These are phyloP conservation scores for Thalassoma bifasciatum DNA, from an alignment of 2,113 vertebrate genomes.

Conservation along the genomic window DNA sequence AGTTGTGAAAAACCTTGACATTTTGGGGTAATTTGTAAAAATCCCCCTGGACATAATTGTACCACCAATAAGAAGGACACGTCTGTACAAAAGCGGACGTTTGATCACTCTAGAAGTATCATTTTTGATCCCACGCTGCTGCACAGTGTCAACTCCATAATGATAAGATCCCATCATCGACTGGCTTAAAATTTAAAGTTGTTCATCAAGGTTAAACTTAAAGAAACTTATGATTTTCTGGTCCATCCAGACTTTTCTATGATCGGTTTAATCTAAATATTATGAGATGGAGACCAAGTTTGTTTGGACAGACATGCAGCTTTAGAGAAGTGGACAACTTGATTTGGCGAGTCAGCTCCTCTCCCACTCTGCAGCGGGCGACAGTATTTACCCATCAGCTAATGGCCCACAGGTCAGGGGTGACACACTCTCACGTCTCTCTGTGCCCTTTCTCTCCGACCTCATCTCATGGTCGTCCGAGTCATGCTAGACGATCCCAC, in stretches of 20 bases:
- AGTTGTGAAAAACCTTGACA: too few relatives aligned
- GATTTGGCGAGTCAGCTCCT: constrained; percentile 29
- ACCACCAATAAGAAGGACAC: too few relatives aligned
- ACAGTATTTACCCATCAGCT: constrained; percentile 68
- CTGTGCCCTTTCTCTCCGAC: constrained; percentile 50
- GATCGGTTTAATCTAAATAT: neutral
- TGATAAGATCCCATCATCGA: too few relatives aligned
- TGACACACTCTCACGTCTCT: constrained; percentile 48
- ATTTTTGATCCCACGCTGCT: too few relatives aligned
- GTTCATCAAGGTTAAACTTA: neutral
- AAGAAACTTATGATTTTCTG: neutral
- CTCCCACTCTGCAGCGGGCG: constrained; percentile 19
- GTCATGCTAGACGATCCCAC: constrained; percentile 50
- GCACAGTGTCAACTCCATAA: too few relatives aligned
- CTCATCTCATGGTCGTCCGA: constrained; percentile 50
- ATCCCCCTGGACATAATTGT: too few relatives aligned
- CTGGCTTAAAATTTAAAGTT: neutral
- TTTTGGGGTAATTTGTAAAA: too few relatives aligned
- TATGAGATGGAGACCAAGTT: neutral
- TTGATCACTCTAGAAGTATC: too few relatives aligned
- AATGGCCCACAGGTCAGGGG: constrained; percentile 60
- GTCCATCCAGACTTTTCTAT: neutral
- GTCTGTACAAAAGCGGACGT: too few relatives aligned
- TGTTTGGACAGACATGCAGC: neutral
- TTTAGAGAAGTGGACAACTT: constrained; percentile 5